Evolutionary conservation across 2,113 vertebrate genomes (phyloP), one percentile per base, ranked within the genome.

Genomic region (Irena cyanogastra): DNA sequence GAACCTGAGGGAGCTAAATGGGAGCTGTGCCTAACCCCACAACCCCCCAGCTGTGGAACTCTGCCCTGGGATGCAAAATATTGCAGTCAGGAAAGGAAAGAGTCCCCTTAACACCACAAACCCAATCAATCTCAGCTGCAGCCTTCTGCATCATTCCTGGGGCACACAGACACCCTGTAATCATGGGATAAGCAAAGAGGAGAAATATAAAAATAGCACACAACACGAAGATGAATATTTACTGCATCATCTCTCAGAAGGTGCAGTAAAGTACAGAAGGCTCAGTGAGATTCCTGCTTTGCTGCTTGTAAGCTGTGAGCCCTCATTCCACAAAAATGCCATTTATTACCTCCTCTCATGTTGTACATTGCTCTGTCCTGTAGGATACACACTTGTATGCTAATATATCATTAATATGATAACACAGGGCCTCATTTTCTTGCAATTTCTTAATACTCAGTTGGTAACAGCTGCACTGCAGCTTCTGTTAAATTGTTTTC

Each of bases 341-440:
- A 61, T 90, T 97, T 94, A 56, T 81, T 96, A 80, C 69, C 60
- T 45, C 89, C 52, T 53, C 56, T 82, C 63, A 17, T 20, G 27
- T 21, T 33, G 10, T 39, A 54, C 41, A 86, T 83, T 69, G 26
- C 42, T 83, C 66, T n/a, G 41, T 82, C 63, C 83, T 83, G 54
- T 7, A 90, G 60, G 50, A 97, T 30, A 83, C 22, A 88, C 28
- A 57, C 16, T 41, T 74, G 60, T 16, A 88, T 39, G 74, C 57
- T 79, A 94, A 94, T 87, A 37, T 39, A 59, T 80, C 76, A 93
- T 85, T 87, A 87, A 89, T 95, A 87, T 69, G 63, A 42, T 77
- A 85, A 88, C 70, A 77, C 19, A 80, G 66, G 45, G 61, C n/a
- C 50, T 87, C 27, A 0, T 93, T 90, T 83, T 76, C 87, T 77